These are phyloP conservation scores for Isurus oxyrinchus DNA, from an alignment of 2,113 vertebrate species.

Conservation along the genomic window DNA sequence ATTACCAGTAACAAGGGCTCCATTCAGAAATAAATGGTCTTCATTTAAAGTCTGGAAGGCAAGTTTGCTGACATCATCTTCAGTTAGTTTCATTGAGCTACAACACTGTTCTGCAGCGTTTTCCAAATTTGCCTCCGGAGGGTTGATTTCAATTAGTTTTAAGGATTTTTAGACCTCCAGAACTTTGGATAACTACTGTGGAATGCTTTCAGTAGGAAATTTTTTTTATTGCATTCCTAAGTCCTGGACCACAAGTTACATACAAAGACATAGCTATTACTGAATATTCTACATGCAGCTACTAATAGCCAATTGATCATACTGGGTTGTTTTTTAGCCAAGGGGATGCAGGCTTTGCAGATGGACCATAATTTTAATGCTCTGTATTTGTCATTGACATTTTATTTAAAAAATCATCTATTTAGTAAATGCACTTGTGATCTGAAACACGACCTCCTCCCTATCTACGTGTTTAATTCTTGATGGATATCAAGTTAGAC, in stretches of 20 bases:
- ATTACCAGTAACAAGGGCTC: neutral
- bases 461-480: neutral
- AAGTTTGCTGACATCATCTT: neutral
- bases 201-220: neutral
- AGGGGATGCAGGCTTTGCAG: neutral
- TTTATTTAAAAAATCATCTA: neutral
- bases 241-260: neutral
- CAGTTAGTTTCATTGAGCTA: neutral
- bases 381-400: neutral
- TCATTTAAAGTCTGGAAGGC: neutral
- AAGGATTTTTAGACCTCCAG: neutral
- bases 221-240: neutral
- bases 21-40: neutral
- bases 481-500: neutral
- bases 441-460: neutral
- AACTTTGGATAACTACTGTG: neutral
- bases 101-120: neutral
- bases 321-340: neutral
- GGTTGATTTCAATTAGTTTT: neutral
- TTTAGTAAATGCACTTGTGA: conserved; percentile 18
- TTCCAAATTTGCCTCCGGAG: neutral
- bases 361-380: neutral
- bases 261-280: neutral
- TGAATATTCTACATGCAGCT: neutral
- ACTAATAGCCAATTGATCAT: neutral